Evolutionary conservation across 2,113 vertebrate genomes (phyloP).

Genomic region (Leucopsar rothschildi): DNA sequence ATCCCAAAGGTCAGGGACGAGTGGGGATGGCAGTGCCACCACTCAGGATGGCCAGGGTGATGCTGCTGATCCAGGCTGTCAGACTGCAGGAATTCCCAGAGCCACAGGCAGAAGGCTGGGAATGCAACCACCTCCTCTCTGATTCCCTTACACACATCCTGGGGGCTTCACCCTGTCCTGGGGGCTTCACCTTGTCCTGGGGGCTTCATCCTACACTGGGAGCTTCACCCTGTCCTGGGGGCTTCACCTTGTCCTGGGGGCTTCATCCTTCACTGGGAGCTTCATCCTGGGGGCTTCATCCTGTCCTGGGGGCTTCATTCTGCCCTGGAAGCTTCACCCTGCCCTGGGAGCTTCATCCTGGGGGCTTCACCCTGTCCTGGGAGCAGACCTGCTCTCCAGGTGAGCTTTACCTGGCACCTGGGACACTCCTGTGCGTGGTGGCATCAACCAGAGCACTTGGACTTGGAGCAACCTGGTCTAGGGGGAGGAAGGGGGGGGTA

Average conservation of each 20-base stretch:
- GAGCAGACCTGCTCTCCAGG: not conserved
- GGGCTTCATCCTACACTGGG: no score
- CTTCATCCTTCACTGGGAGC: no score
- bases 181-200: not conserved
- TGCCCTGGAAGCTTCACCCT: no score
- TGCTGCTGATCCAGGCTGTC: rapidly evolving
- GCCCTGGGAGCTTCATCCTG: no score
- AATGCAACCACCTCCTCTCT: not conserved
- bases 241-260: not conserved
- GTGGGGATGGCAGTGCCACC: not conserved
- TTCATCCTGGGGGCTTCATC: no score
- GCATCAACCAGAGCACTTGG: not conserved
- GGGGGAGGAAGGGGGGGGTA: rapidly evolving
- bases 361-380: not conserved
- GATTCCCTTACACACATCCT: not conserved
- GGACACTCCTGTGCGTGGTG: not conserved
- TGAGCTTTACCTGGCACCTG: not conserved
- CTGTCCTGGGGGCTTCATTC: no score
- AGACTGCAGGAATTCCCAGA: not conserved
- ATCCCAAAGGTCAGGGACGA: not conserved
- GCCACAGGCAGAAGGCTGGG: not conserved
- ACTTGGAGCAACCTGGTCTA: not conserved
- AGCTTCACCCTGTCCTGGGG: not conserved
- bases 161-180: not conserved
- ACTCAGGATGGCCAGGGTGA: rapidly evolving